These are phyloP conservation scores for Abrostola tripartita DNA, from an alignment of 2,888 invertebrate species.

Conservation along the genomic window DNA sequence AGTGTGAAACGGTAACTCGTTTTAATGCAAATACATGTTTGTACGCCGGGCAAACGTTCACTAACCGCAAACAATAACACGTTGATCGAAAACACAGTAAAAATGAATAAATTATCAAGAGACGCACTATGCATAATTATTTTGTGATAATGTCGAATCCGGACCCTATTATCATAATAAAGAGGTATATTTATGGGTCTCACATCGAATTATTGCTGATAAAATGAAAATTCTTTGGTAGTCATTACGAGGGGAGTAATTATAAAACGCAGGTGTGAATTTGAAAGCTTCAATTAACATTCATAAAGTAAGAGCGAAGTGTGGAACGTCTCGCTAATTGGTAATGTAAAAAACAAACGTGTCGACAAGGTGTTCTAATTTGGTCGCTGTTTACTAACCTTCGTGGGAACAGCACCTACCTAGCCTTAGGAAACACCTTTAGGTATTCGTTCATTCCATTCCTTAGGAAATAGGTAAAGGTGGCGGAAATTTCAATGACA, in stretches of 20 bases:
- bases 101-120: conserved; percentile 78
- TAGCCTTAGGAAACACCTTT: conserved; percentile 32
- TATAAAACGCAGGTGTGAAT: conserved; percentile 55
- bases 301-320: conserved; percentile 47
- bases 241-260: conserved; percentile 48
- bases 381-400: conserved; percentile 40
- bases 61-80: conserved; percentile 69
- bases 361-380: conserved; percentile 59
- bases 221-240: conserved; percentile 46
- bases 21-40: conserved; percentile 71
- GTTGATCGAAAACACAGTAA: conserved; percentile 74
- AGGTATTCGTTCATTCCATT: too few relatives aligned
- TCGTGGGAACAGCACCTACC: conserved; percentile 43
- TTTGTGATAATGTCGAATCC: conserved; percentile 66
- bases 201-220: conserved; percentile 44
- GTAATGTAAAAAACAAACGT: conserved; percentile 61
- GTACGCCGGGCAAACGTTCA: conserved; percentile 61
- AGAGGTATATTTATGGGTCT: conserved; percentile 52
- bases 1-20: conserved; percentile 57
- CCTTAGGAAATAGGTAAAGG: conserved; percentile 19
- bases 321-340: conserved; percentile 58
- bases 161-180: conserved; percentile 61
- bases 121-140: conserved; percentile 69
- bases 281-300: conserved; percentile 58
- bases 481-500: conserved; percentile 20